A percentile compares a stretch with the other conserved stretches of the same genome.
These are phyloP conservation scores for Helicoverpa armigera DNA, from an alignment of 1,140 invertebrate genomes.

Conservation along the genomic window DNA sequence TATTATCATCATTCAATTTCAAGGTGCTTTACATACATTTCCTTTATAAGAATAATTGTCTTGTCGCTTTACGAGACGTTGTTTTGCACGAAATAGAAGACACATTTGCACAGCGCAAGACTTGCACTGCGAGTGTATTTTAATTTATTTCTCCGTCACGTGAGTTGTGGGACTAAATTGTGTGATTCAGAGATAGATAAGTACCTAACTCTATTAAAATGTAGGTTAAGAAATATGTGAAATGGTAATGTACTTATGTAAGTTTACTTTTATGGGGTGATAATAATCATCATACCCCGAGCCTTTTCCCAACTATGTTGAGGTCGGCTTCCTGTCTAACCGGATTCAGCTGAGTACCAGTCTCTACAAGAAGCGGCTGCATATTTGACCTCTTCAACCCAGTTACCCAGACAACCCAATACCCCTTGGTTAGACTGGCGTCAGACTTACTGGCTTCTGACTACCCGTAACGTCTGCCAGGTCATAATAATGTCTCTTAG, in stretches of 20 bases:
- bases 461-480: too few species aligned
- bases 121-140: constrained; percentile 27
- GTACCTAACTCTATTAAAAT: constrained; percentile 22
- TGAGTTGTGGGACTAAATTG: constrained; percentile 10
- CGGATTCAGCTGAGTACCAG: too few species aligned
- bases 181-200: constrained; percentile 14
- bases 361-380: too few species aligned
- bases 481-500: too few species aligned
- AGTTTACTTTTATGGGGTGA: not conserved
- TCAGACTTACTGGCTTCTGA: too few species aligned
- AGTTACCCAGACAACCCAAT: too few species aligned
- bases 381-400: too few species aligned
- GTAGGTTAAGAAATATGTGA: not conserved
- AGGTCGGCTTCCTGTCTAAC: too few species aligned
- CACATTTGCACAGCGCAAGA: not conserved
- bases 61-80: constrained; percentile 15
- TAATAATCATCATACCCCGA: too few species aligned
- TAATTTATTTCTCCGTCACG: constrained; percentile 37
- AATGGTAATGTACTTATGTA: not conserved
- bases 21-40: constrained; percentile 48
- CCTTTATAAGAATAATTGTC: constrained; percentile 48
- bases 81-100: constrained; percentile 43
- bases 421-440: too few species aligned
- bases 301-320: too few species aligned
- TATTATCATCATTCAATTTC: constrained; percentile 18